phyloP scores from a whole-genome alignment of 2,797 vertebrate species.

The Molossus molossus region DNA sequence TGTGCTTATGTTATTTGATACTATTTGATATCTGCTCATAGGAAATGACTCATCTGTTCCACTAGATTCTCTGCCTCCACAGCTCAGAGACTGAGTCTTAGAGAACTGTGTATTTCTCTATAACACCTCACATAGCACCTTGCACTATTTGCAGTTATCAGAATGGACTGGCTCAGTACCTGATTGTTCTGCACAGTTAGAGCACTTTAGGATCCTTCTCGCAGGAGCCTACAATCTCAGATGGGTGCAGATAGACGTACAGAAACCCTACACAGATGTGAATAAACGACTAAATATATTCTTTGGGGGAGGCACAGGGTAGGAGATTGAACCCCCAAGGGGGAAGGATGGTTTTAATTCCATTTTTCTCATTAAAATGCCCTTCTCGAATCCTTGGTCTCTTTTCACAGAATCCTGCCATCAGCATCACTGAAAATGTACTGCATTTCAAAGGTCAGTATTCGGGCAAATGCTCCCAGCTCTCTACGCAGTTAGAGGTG shows the following conservation, averaged over 20 bases:
- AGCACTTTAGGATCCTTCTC: background rate
- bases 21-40: conserved; percentile 45
- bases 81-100: background rate
- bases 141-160: background rate
- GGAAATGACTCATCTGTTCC: conserved; percentile 66
- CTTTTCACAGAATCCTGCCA: conserved; percentile 92
- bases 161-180: background rate
- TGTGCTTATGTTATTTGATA: background rate
- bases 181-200: background rate
- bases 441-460: conserved; percentile 94
- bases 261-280: background rate
- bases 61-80: background rate
- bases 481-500: background rate
- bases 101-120: background rate
- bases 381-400: conserved; percentile 61
- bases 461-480: background rate
- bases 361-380: conserved; percentile 64
- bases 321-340: background rate
- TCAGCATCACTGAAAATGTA: conserved; percentile 93
- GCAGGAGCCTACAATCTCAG: background rate
- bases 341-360: conserved; percentile 37
- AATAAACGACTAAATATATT: background rate
- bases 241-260: background rate
- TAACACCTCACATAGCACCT: background rate
- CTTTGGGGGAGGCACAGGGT: background rate